These are phyloP conservation scores for Notarius quadriscutis DNA, from an alignment of 2,113 vertebrate species.

Conservation along the genomic window DNA sequence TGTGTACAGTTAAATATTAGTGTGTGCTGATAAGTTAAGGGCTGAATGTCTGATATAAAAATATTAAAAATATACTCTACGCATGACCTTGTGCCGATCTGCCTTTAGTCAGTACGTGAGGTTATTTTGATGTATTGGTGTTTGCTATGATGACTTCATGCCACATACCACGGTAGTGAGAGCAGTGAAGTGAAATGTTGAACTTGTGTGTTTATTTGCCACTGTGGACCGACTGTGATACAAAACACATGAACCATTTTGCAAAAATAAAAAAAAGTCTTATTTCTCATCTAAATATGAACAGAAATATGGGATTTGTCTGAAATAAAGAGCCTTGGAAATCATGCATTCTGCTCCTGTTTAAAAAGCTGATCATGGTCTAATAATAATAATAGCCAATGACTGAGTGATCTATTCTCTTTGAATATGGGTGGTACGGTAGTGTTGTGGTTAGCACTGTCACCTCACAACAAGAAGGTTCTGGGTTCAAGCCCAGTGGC, in stretches of 20 bases:
- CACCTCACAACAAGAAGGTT: too few species aligned
- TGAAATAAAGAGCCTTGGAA: neutral
- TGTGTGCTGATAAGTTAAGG: neutral
- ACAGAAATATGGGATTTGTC: neutral
- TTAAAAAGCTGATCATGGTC: neutral
- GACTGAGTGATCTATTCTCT: neutral
- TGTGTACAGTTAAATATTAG: neutral
- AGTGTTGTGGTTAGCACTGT: too few species aligned
- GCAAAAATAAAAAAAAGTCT: neutral
- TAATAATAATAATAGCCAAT: neutral
- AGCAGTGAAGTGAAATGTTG: constrained; percentile 4
- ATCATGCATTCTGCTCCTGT: neutral
- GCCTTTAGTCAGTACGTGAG: neutral
- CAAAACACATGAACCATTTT: neutral
- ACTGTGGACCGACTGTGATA: neutral
- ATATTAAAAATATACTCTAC: neutral
- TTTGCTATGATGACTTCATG: constrained; percentile 3
- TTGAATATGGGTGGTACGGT: too few species aligned
- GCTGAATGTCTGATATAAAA: neutral
- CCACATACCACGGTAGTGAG: neutral
- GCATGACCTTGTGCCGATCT: neutral
- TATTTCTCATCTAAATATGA: neutral
- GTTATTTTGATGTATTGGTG: neutral
- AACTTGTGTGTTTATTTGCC: neutral
- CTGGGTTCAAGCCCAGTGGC: too few species aligned